phyloP scores from a whole-genome alignment of 2,888 invertebrate species.

The Melanotus villosus region DNA sequence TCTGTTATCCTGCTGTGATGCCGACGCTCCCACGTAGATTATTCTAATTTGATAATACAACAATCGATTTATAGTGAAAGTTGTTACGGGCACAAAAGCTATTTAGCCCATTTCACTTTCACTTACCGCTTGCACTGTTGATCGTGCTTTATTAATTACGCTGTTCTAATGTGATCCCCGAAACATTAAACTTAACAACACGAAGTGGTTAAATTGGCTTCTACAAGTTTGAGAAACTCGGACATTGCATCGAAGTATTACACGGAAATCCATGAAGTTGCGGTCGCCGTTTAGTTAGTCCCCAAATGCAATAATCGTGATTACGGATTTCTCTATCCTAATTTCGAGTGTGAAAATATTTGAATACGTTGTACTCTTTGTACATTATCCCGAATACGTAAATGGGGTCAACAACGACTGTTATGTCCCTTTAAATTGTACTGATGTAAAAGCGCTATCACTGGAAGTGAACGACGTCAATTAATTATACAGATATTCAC shows the following conservation, averaged over 20 bases:
- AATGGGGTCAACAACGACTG: too few relatives aligned
- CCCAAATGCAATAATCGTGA: too few relatives aligned
- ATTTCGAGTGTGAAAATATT: too few relatives aligned
- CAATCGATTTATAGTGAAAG: slow-evolving; percentile 12
- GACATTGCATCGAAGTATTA: not conserved
- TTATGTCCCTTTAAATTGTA: too few relatives aligned
- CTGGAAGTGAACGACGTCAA: too few relatives aligned
- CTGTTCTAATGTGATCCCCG: slow-evolving; percentile 26
- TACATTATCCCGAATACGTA: too few relatives aligned
- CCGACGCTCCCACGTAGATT: not conserved
- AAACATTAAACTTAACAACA: slow-evolving; percentile 32
- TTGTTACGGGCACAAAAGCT: not conserved
- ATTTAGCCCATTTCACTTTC: not conserved
- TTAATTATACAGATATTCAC: too few relatives aligned
- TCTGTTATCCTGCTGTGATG: not conserved
- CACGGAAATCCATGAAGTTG: slow-evolving; percentile 15
- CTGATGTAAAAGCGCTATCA: too few relatives aligned
- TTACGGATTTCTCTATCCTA: too few relatives aligned
- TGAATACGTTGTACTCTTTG: too few relatives aligned
- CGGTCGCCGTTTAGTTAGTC: not conserved
- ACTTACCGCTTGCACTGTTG: slow-evolving; percentile 12
- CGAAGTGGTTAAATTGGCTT: slow-evolving; percentile 22
- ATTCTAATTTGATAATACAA: slow-evolving; percentile 3
- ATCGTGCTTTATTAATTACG: slow-evolving; percentile 27
- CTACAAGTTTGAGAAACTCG: slow-evolving; percentile 15